Conservation (phyloP, 1,140 invertebrate species). For the Aethina tumida region DNA sequence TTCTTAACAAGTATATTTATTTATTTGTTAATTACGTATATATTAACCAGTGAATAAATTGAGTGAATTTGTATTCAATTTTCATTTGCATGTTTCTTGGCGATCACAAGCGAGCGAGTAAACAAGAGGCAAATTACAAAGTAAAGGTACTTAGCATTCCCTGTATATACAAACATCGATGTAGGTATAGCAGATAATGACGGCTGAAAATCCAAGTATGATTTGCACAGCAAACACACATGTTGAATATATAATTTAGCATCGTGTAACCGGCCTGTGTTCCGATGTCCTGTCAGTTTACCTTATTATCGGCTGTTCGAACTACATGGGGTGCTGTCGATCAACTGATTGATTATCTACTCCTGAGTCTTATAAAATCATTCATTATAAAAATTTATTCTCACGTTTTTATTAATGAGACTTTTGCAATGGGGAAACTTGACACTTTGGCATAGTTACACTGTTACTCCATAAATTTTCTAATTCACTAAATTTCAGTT, state of each 20-base stretch:
- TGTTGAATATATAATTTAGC: slow-evolving; percentile 24
- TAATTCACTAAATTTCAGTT: no score
- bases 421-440: no score
- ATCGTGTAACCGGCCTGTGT: slow-evolving; percentile 11
- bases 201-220: slow-evolving; percentile 15
- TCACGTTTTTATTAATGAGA: no score
- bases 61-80: slow-evolving; percentile 12
- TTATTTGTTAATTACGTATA: no score
- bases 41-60: no score
- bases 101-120: slow-evolving; percentile 8
- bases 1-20: no score
- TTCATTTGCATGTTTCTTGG: slow-evolving; percentile 10
- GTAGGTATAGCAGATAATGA: slow-evolving; percentile 23
- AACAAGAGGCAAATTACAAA: slow-evolving; percentile 11
- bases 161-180: slow-evolving; percentile 19
- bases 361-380: no score
- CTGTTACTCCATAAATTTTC: no score
- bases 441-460: no score
- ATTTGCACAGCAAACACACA: slow-evolving; percentile 25
- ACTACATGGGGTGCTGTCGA: slow-evolving; percentile 16
- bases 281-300: slow-evolving; percentile 15
- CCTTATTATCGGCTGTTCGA: slow-evolving; percentile 7
- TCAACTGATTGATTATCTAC: slow-evolving; percentile 20
- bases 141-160: slow-evolving; percentile 12
- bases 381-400: no score